These are phyloP conservation scores for Loriculus beryllinus DNA, from an alignment of 2,797 vertebrate genomes.

Conservation along the genomic window DNA sequence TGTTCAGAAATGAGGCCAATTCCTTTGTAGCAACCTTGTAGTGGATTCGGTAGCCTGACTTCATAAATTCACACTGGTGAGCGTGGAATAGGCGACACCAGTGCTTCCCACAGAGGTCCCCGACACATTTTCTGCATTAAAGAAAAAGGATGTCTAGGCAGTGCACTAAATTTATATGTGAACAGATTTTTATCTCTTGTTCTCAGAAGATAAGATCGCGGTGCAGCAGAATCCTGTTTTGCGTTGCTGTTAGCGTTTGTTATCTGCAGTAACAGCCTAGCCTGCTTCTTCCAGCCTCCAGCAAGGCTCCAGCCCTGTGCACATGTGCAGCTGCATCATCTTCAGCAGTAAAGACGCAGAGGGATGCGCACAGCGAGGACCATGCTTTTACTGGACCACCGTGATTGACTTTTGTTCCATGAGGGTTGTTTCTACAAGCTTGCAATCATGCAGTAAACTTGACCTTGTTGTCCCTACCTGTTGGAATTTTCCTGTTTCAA, in stretches of 20 bases:
- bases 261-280: neutral
- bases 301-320: neutral
- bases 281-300: neutral
- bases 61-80: neutral
- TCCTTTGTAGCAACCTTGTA: neutral
- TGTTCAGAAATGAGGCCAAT: neutral
- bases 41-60: neutral
- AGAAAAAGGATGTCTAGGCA: neutral
- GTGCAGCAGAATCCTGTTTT: neutral
- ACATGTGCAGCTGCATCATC: accelerated
- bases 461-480: neutral
- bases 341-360: accelerated
- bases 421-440: neutral
- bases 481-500: neutral
- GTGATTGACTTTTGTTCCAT: accelerated
- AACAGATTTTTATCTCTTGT: constrained; percentile 34
- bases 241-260: neutral
- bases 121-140: neutral
- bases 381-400: neutral
- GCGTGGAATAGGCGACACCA: neutral
- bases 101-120: neutral
- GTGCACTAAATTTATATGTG: neutral
- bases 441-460: accelerated
- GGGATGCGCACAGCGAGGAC: accelerated
- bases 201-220: constrained; percentile 40